phyloP scores from a whole-genome alignment of 2,113 vertebrate species.

The Salminus brasiliensis region DNA sequence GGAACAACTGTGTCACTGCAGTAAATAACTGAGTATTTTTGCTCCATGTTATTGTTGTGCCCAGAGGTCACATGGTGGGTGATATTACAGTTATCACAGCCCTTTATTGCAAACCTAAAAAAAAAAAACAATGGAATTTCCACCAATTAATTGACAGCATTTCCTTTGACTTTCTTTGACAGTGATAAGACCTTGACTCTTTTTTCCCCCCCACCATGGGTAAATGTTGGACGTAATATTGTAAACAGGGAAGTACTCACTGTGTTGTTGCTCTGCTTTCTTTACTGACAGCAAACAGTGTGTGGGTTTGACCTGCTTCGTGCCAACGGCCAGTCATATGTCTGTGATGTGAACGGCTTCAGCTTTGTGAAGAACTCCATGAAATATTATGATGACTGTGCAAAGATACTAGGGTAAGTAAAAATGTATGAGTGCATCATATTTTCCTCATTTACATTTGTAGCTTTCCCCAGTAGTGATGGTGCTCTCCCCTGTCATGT shows the following conservation, averaged over 20 bases:
- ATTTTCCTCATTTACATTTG: not conserved
- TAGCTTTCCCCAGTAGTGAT: not conserved
- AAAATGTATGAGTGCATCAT: not conserved
- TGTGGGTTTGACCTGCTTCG: conserved; percentile 91
- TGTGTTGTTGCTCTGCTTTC: conserved; percentile 33
- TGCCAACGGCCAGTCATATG: conserved; percentile 91
- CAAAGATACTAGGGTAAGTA: conserved; percentile 89
- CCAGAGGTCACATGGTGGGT: not conserved
- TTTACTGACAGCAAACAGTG: conserved; percentile 85
- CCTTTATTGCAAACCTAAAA: not conserved
- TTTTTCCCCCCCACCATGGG: not conserved
- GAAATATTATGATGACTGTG: conserved; percentile 94
- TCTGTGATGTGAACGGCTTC: conserved; percentile 92
- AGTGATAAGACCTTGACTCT: not conserved
- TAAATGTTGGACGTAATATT: not conserved
- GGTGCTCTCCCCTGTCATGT: not conserved
- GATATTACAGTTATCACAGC: not conserved
- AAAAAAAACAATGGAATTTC: too few relatives aligned
- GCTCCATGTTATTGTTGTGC: not conserved
- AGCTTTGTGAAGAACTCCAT: conserved; percentile 95
- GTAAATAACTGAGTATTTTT: not conserved
- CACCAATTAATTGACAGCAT: too few relatives aligned
- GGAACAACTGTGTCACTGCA: not conserved
- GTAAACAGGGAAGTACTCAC: conserved; percentile 7
- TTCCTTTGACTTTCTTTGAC: too few relatives aligned